These are phyloP conservation scores for Cladopsammia gracilis DNA, from an alignment of 64 coral and sea anemone species.

Conservation along the genomic window DNA sequence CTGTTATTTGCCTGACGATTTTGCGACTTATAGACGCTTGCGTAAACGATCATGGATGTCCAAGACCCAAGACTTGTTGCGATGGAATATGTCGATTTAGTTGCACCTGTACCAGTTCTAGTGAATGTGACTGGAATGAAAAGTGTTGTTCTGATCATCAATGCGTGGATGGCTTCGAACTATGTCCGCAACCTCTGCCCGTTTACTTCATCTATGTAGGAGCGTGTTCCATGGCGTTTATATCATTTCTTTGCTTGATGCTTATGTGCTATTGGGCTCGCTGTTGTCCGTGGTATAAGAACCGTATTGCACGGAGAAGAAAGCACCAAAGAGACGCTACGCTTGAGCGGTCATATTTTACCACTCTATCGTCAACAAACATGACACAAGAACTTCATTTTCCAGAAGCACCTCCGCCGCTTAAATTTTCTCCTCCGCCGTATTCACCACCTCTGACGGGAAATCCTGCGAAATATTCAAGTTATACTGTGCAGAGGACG, in stretches of 20 bases:
- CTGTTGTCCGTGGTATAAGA: slow-evolving; percentile 32
- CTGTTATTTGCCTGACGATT: background rate
- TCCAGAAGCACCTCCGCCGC: background rate
- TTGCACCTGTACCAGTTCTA: slow-evolving; percentile 31
- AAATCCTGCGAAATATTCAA: slow-evolving; percentile 44
- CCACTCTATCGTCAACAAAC: slow-evolving; percentile 24
- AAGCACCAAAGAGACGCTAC: background rate
- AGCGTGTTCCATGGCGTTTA: background rate
- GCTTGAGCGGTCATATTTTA: slow-evolving; percentile 21
- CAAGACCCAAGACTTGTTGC: slow-evolving; percentile 14
- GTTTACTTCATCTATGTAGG: background rate
- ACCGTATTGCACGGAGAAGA: slow-evolving; percentile 46
- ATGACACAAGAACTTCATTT: slow-evolving; percentile 41
- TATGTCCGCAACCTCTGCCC: background rate
- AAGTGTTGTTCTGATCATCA: slow-evolving; percentile 24
- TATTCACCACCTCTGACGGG: slow-evolving; percentile 21
- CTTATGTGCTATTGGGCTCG: slow-evolving; percentile 7
- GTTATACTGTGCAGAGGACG: slow-evolving; percentile 30
- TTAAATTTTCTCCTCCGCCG: background rate
- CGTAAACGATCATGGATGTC: background rate
- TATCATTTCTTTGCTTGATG: slow-evolving; percentile 22
- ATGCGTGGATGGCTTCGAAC: slow-evolving; percentile 7
- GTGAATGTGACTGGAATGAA: slow-evolving; percentile 43
- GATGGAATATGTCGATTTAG: slow-evolving; percentile 34
- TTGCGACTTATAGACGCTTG: background rate